These are phyloP conservation scores for Sinocyclocheilus anophthalmus DNA, from an alignment of 2,113 vertebrate genomes.

Conservation along the genomic window DNA sequence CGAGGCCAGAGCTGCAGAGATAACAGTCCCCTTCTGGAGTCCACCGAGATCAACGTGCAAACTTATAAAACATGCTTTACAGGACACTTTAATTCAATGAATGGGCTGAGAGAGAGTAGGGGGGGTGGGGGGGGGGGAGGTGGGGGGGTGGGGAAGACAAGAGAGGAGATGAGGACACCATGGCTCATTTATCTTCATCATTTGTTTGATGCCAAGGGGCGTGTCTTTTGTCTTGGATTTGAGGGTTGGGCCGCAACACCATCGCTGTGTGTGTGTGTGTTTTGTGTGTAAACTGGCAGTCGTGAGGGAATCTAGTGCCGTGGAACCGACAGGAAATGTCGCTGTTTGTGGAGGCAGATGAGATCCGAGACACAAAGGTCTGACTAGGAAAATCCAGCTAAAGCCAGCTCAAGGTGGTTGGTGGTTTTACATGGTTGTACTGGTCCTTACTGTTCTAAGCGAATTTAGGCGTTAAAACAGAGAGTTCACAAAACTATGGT, in stretches of 20 bases:
- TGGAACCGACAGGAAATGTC: constrained; percentile 49
- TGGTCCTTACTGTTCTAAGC: constrained; percentile 8
- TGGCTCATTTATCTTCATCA: constrained; percentile 65
- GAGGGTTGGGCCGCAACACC: constrained; percentile 48
- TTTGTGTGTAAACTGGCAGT: constrained; percentile 40
- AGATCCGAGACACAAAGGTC: constrained; percentile 47
- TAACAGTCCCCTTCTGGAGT: constrained; percentile 52
- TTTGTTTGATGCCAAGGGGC: no score
- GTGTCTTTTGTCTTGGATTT: no score
- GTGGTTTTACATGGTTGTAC: neutral
- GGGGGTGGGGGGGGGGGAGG: no score
- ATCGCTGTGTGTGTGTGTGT: constrained; percentile 34
- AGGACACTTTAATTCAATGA: constrained; percentile 68
- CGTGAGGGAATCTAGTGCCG: constrained; percentile 48
- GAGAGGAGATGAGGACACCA: constrained; percentile 58
- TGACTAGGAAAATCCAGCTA: constrained; percentile 27
- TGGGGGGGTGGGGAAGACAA: no score
- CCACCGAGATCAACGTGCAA: constrained; percentile 57
- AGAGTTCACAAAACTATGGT: neutral
- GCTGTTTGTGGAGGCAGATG: constrained; percentile 46
- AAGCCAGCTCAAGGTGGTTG: neutral
- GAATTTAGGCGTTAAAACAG: neutral
- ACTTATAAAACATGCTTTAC: constrained; percentile 69
- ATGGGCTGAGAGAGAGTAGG: constrained; percentile 2
- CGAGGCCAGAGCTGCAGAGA: constrained; percentile 47